Evolutionary conservation across 2,888 invertebrate species (phyloP).

Genomic region (Nysson spinosus): DNA sequence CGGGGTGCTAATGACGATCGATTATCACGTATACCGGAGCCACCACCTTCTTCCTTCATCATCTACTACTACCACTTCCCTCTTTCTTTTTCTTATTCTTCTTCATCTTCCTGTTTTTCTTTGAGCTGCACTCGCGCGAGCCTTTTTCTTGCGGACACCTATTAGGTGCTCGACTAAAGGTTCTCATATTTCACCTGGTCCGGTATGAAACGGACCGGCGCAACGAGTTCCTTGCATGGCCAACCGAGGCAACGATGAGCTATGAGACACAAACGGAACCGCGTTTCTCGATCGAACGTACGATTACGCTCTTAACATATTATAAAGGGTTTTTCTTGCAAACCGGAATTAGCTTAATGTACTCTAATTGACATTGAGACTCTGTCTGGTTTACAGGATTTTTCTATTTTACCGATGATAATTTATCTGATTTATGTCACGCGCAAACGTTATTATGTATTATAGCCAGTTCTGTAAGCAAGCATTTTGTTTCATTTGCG

Average conservation of each 20-base stretch:
- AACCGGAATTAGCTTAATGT: no score
- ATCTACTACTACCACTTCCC: constrained; percentile 19
- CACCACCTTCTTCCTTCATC: constrained; percentile 32
- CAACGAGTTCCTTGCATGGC: constrained; percentile 24
- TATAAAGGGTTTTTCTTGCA: no score
- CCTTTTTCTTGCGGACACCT: constrained; percentile 53
- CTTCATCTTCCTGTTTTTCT: constrained; percentile 22
- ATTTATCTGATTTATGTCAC: no score
- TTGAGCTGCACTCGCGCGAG: constrained; percentile 30
- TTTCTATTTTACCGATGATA: no score
- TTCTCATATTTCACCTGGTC: constrained; percentile 51
- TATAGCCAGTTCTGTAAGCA: no score
- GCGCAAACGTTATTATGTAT: no score
- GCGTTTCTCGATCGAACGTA: neutral
- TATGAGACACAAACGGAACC: neutral
- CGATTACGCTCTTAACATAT: no score
- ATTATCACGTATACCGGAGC: constrained; percentile 55
- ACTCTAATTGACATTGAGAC: no score
- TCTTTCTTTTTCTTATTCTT: constrained; percentile 20
- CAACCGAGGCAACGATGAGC: neutral
- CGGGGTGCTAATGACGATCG: constrained; percentile 67
- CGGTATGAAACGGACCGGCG: constrained; percentile 38
- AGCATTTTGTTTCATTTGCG: no score
- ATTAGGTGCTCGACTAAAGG: constrained; percentile 52
- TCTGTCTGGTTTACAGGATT: no score